Percentiles rank a stretch among this genome's conserved stretches.
Conservation (phyloP, 2,888 invertebrate species). For the Pachycephus smyrnensis region DNA sequence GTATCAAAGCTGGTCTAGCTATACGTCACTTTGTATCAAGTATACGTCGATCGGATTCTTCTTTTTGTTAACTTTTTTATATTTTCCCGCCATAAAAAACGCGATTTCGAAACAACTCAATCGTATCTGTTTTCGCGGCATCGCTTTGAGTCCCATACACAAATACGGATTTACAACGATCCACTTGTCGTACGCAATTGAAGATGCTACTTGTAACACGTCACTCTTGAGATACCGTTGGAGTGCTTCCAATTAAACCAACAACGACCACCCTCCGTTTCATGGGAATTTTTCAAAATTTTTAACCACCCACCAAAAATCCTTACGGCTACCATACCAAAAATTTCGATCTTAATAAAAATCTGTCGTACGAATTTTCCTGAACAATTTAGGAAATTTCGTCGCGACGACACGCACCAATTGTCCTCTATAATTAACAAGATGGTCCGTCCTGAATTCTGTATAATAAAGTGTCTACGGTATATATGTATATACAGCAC, state of each 20-base stretch:
- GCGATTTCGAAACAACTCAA: neutral
- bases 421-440: constrained; percentile 38
- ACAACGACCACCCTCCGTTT: no score
- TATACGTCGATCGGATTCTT: neutral
- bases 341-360: no score
- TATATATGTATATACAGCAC: no score
- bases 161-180: neutral
- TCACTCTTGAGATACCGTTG: no score
- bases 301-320: no score
- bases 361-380: no score
- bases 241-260: no score
- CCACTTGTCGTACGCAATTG: neutral
- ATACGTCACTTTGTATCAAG: neutral
- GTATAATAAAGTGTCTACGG: no score
- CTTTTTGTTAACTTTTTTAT: neutral
- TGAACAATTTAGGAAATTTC: constrained; percentile 14
- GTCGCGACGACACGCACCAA: constrained; percentile 36
- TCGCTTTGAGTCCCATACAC: neutral
- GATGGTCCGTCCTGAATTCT: no score
- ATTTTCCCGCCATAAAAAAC: neutral
- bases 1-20: neutral
- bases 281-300: no score
- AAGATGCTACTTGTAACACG: no score
- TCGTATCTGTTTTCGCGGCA: neutral
- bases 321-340: no score